A percentile compares a stretch with the other conserved stretches of the same genome.
These are phyloP conservation scores for Drosophila athabasca DNA, from an alignment of 1,140 invertebrate species.

Conservation along the genomic window DNA sequence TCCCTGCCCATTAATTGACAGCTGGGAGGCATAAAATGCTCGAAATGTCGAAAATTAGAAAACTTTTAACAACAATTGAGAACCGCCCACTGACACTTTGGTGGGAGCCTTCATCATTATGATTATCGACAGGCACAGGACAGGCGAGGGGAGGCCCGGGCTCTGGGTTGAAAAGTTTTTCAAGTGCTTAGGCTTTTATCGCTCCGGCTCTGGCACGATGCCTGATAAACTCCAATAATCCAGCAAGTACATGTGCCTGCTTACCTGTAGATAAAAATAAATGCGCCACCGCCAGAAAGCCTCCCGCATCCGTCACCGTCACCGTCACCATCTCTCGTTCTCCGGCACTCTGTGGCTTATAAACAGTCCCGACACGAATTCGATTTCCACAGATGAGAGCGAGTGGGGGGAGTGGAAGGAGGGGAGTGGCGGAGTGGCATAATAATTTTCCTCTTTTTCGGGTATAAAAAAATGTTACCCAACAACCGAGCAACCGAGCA, in stretches of 20 bases:
- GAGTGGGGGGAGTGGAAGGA: neutral
- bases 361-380: conserved; percentile 73
- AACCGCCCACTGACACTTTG: neutral
- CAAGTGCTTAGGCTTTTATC: conserved; percentile 80
- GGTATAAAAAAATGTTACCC: conserved; percentile 68
- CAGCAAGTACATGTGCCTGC: conserved; percentile 57
- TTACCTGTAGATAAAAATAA: conserved; percentile 80
- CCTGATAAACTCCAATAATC: conserved; percentile 80
- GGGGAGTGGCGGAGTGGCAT: conserved; percentile 28
- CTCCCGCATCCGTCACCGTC: neutral
- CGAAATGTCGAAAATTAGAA: conserved; percentile 81
- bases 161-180: conserved; percentile 53
- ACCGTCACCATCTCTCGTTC: neutral
- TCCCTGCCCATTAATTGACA: conserved; percentile 74
- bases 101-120: conserved; percentile 56
- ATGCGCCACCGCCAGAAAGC: conserved; percentile 10
- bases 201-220: conserved; percentile 46
- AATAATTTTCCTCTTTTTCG: conserved; percentile 52
- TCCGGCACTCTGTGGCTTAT: conserved; percentile 35
- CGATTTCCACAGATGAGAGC: conserved; percentile 61
- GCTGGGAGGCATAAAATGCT: conserved; percentile 78
- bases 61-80: conserved; percentile 79
- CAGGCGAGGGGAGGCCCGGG: no score
- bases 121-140: conserved; percentile 55
- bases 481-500: conserved; percentile 70